Evolutionary conservation across 2,113 vertebrate species (phyloP), one percentile per base, ranked within the genome.

Genomic region (Pelecanus crispus): DNA sequence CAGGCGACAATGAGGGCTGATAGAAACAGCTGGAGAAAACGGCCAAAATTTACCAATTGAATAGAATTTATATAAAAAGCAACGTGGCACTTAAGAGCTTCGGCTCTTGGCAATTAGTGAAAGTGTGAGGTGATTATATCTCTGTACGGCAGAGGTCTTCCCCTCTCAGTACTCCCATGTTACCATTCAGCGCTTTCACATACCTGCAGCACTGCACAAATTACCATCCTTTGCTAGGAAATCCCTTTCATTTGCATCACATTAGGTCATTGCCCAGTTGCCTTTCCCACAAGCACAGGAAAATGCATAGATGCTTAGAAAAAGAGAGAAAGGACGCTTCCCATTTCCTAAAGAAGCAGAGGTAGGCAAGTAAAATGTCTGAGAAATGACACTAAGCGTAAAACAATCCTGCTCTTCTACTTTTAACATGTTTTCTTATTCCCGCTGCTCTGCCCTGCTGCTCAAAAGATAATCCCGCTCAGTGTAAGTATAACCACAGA

Each of bases 171-270:
- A 68, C 74, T 80, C 66, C 62, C 81, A 81, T 55, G 83, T 89
- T 78, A 55, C 86, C 44, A 71, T 67, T 91, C 93, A 73, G 58
- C 0, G 2, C 62, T 81, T 86, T 81, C 70, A 82, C 45, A 62
- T 36, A 94, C 79, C 90, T 90, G 88, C 90, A 93, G 71, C 3
- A 2, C 78, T 86, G 49, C 0, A 0, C n/a, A 77, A 86, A 86
- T 95, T 92, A 81, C 66, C 92, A 26, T 85, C 58, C 81, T 94
- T 82, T 75, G 34, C 66, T 68, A 80, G 81, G 71, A 96, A 96
- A 92, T 86, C 73, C 82, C 45, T 96, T 86, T 88, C 38, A 90
- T 94, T 95, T 96, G 45, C 88, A 73, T 38, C 2, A 4, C 58
- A 80, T 93, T 91, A 86, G 66, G 74, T 68, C 94, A 80, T 40